A percentile compares a stretch with the other conserved stretches of the same genome.
These are phyloP conservation scores for Drosophila seguyi DNA, from an alignment of 1,140 invertebrate species.

Conservation along the genomic window DNA sequence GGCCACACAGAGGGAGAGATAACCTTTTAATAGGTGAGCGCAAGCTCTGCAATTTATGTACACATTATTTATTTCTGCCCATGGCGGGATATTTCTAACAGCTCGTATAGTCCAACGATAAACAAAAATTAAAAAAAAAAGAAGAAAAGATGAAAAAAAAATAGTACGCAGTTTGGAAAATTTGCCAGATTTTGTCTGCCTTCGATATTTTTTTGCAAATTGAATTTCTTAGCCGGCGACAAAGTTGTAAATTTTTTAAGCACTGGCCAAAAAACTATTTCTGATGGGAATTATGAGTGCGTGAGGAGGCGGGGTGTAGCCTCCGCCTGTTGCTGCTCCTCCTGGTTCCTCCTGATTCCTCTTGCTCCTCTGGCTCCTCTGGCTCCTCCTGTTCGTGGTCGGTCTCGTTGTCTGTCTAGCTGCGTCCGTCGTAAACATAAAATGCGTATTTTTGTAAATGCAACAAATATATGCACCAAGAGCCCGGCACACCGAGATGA, in stretches of 20 bases:
- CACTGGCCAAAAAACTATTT: constrained; percentile 65
- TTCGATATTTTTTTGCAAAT: constrained; percentile 53
- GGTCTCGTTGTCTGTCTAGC: constrained; percentile 30
- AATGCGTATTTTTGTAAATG: constrained; percentile 82
- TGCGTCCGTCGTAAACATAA: constrained; percentile 75
- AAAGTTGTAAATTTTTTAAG: constrained; percentile 73
- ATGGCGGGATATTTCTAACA: constrained; percentile 54
- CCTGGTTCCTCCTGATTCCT: too few relatives aligned
- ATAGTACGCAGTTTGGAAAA: constrained; percentile 50
- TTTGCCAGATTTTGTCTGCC: constrained; percentile 20
- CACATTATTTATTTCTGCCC: constrained; percentile 57
- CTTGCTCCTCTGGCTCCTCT: neutral
- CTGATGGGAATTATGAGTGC: constrained; percentile 77
- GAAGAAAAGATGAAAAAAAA: neutral
- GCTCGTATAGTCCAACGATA: constrained; percentile 50
- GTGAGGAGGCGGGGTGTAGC: constrained; percentile 36
- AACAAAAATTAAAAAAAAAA: constrained; percentile 16
- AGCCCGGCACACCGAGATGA: constrained; percentile 22
- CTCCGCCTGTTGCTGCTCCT: neutral
- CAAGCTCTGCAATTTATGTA: constrained; percentile 51
- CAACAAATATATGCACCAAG: constrained; percentile 41
- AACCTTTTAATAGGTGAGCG: constrained; percentile 55
- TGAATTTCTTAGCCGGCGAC: constrained; percentile 52
- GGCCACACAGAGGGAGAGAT: constrained; percentile 25
- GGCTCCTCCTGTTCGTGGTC: constrained; percentile 6